Percentiles rank a stretch among this genome's conserved stretches.
phyloP scores from a whole-genome alignment of 2,113 vertebrate genomes.

The Ptyas mucosa region DNA sequence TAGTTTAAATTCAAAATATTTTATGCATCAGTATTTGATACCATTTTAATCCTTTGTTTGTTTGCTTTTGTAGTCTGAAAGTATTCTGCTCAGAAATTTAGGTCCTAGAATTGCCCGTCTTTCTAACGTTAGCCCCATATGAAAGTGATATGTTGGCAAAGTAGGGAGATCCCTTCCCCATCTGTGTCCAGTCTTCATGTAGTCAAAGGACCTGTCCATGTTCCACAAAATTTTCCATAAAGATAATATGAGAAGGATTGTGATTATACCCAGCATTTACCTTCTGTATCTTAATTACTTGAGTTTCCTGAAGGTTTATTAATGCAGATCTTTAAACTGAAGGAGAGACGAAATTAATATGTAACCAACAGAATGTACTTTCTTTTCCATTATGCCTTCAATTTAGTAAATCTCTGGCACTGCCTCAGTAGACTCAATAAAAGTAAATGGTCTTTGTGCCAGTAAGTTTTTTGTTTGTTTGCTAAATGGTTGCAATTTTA shows the following conservation, averaged over 20 bases:
- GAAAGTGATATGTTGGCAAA: background rate
- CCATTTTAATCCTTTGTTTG: background rate
- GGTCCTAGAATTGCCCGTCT: background rate
- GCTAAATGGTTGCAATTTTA: background rate
- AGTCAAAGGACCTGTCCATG: background rate
- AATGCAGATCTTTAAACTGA: conserved; percentile 14
- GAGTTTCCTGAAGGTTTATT: conserved; percentile 9
- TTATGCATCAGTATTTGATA: background rate
- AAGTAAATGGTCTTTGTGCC: conserved; percentile 26
- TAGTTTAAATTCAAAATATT: background rate
- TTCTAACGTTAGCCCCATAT: background rate
- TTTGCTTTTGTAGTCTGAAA: background rate
- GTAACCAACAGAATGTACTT: background rate
- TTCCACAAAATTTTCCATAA: background rate
- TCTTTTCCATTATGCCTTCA: background rate
- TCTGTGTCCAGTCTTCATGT: background rate
- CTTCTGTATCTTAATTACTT: conserved; percentile 18
- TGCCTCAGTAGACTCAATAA: conserved; percentile 22
- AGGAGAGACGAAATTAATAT: background rate
- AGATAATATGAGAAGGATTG: background rate
- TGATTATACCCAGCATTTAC: background rate
- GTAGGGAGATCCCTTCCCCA: background rate
- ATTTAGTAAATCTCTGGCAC: conserved; percentile 28
- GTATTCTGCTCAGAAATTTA: background rate
- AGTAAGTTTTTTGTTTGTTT: background rate